These are phyloP conservation scores for Magallana ariakensis DNA, from an alignment of 1,140 invertebrate species.

Conservation along the genomic window DNA sequence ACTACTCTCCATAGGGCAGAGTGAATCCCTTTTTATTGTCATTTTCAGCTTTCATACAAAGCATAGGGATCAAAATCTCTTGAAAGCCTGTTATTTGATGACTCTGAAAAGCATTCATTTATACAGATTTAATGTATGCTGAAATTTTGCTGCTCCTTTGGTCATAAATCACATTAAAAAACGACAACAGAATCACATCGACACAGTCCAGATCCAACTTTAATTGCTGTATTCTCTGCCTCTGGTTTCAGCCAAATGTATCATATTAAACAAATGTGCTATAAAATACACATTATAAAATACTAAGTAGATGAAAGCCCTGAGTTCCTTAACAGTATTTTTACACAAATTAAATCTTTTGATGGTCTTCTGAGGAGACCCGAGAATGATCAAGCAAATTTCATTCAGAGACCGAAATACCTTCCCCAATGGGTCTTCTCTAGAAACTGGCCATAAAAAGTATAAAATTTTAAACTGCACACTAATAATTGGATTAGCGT, in stretches of 20 bases:
- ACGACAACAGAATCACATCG: neutral
- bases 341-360: slow-evolving; percentile 23
- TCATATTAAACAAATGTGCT: slow-evolving; percentile 14
- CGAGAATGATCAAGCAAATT: slow-evolving; percentile 25
- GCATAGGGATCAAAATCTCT: slow-evolving; percentile 5
- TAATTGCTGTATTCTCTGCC: neutral
- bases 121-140: slow-evolving; percentile 23
- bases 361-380: neutral
- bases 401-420: slow-evolving; percentile 24
- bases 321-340: slow-evolving; percentile 8
- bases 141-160: neutral
- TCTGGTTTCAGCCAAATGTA: slow-evolving; percentile 24
- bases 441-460: neutral
- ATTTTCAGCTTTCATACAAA: neutral
- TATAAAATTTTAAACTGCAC: slow-evolving; percentile 3
- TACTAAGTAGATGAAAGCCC: slow-evolving; percentile 7
- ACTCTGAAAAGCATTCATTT: neutral
- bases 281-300: slow-evolving; percentile 23
- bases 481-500: slow-evolving; percentile 29
- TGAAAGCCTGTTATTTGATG: slow-evolving; percentile 25
- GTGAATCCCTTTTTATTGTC: slow-evolving; percentile 13
- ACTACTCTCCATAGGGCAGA: neutral
- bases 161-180: neutral
- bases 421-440: neutral
- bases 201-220: neutral